These are phyloP conservation scores for Noctua pronuba DNA, from an alignment of 2,888 invertebrate genomes.

Conservation along the genomic window DNA sequence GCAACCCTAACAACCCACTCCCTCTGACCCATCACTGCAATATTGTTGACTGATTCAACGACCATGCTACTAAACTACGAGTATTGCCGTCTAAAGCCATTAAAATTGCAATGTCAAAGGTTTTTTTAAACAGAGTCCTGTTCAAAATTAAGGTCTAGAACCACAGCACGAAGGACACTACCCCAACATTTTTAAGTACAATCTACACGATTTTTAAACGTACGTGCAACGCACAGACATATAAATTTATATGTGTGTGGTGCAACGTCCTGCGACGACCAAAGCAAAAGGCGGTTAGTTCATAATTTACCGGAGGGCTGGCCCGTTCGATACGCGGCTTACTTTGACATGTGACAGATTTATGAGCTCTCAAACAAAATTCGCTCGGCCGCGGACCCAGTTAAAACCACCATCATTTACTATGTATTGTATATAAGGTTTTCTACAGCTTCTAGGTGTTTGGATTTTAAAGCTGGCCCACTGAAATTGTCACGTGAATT, in stretches of 20 bases:
- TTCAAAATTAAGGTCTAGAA: background rate
- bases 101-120: too few species aligned
- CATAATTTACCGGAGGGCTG: constrained; percentile 87
- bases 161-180: background rate
- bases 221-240: constrained; percentile 45
- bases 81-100: background rate
- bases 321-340: constrained; percentile 88
- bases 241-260: too few species aligned
- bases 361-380: constrained; percentile 87
- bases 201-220: constrained; percentile 49
- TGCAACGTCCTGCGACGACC: constrained; percentile 48
- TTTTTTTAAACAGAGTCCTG: background rate
- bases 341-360: constrained; percentile 89
- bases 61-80: background rate
- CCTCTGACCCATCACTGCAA: background rate
- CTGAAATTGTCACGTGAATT: background rate
- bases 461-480: background rate
- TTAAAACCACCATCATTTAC: constrained; percentile 55
- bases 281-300: constrained; percentile 79
- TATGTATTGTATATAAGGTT: constrained; percentile 45
- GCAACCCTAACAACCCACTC: background rate
- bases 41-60: background rate
- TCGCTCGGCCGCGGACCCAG: constrained; percentile 77
- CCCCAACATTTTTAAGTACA: constrained; percentile 15
- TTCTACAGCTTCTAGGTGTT: constrained; percentile 38